These are phyloP conservation scores for Flabesymbios commensalis DNA, from an alignment of 2,888 invertebrate genomes.

Conservation along the genomic window DNA sequence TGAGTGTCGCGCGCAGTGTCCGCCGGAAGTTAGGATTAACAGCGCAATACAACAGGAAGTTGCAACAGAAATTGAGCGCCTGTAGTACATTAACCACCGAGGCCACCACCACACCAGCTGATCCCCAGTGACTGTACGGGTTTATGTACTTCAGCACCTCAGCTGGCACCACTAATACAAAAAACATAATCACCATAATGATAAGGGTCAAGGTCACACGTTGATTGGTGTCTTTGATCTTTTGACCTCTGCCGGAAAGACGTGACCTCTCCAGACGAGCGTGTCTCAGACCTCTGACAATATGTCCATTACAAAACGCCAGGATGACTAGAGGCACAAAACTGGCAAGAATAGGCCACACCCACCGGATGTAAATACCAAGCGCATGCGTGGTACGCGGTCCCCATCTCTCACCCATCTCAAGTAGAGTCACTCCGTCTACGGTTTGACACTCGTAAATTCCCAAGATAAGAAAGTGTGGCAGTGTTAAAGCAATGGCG, in stretches of 20 bases:
- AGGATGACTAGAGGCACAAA: constrained; percentile 50
- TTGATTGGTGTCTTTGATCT: background rate
- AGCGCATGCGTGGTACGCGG: background rate
- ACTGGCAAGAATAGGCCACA: constrained; percentile 52
- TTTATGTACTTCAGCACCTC: constrained; percentile 40
- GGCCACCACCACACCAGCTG: constrained; percentile 16
- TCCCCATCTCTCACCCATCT: no score
- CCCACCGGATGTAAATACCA: constrained; percentile 22
- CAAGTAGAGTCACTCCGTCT: no score
- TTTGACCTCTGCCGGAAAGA: background rate
- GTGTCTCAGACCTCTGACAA: constrained; percentile 47
- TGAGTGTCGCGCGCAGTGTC: constrained; percentile 60
- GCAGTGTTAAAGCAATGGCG: constrained; percentile 72
- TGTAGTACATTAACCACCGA: constrained; percentile 21
- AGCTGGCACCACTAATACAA: constrained; percentile 52
- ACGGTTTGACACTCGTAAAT: no score
- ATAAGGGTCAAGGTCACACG: constrained; percentile 46
- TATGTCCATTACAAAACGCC: constrained; percentile 48
- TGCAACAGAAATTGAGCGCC: constrained; percentile 71
- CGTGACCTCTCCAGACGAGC: constrained; percentile 38
- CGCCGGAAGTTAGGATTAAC: constrained; percentile 78
- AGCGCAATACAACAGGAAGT: constrained; percentile 78
- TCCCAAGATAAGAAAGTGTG: constrained; percentile 48
- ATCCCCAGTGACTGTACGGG: constrained; percentile 20
- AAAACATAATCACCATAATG: constrained; percentile 53